These are phyloP conservation scores for Drosophila subpulchrella DNA, from an alignment of 1,140 invertebrate genomes.

Conservation along the genomic window DNA sequence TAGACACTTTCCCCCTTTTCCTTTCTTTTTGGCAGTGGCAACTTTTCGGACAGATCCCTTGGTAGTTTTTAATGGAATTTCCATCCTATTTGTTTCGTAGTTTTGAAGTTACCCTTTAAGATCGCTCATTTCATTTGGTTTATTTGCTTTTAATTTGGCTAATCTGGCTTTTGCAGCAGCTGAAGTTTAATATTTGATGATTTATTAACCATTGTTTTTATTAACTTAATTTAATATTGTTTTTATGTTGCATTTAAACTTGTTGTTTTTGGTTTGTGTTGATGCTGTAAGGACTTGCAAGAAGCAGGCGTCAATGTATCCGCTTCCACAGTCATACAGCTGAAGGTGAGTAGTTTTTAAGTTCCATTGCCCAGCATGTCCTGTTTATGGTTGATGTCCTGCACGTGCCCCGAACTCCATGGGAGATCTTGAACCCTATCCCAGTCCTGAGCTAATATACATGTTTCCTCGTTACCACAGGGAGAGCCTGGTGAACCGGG, in stretches of 20 bases:
- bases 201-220: constrained; percentile 28
- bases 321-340: constrained; percentile 93
- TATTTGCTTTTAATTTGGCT: constrained; percentile 27
- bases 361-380: constrained; percentile 28
- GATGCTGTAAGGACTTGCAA: constrained; percentile 91
- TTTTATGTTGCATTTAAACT: constrained; percentile 48
- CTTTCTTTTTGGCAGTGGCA: constrained; percentile 22
- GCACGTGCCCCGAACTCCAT: constrained; percentile 28
- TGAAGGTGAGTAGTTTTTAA: constrained; percentile 92
- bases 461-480: constrained; percentile 85
- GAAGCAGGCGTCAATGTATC: constrained; percentile 95
- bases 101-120: constrained; percentile 23
- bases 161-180: constrained; percentile 66
- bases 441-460: constrained; percentile 52
- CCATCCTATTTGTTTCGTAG: constrained; percentile 29
- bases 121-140: constrained; percentile 23
- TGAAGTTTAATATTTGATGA: constrained; percentile 19
- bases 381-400: constrained; percentile 48
- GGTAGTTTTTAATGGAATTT: constrained; percentile 49
- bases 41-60: constrained; percentile 22
- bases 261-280: constrained; percentile 42
- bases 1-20: constrained; percentile 45
- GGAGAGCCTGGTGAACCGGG: constrained; percentile 96
- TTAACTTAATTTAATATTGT: constrained; percentile 49
- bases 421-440: background rate